Evolutionary conservation across 2,113 vertebrate genomes (phyloP).

Genomic region (Tursiops truncatus): DNA sequence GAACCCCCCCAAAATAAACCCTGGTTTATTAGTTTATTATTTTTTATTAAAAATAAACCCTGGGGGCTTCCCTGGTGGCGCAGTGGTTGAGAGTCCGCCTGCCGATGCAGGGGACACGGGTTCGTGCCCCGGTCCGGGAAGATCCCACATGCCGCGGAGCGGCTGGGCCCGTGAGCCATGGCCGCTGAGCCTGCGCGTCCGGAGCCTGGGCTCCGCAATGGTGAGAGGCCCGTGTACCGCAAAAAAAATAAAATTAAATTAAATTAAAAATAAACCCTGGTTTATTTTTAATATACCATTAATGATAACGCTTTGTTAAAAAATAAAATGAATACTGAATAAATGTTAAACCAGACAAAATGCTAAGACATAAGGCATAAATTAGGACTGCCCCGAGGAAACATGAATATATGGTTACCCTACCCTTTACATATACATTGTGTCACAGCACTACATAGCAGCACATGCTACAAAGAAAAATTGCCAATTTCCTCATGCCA

Average conservation of each 20-base stretch:
- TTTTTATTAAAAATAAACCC: too few relatives aligned
- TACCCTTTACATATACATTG: neutral
- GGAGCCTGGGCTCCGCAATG: too few relatives aligned
- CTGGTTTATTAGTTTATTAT: too few relatives aligned
- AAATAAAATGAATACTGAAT: neutral
- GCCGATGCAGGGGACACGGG: too few relatives aligned
- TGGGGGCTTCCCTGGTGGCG: too few relatives aligned
- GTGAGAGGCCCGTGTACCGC: too few relatives aligned
- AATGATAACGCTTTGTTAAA: neutral
- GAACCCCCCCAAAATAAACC: neutral
- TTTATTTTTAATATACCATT: slow-evolving; percentile 15
- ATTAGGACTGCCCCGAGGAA: neutral
- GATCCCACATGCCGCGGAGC: too few relatives aligned
- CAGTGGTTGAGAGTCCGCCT: too few relatives aligned
- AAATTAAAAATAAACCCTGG: too few relatives aligned
- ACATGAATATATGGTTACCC: neutral
- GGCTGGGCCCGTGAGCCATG: accelerated
- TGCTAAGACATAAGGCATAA: neutral
- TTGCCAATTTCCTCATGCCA: neutral
- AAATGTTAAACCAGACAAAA: slow-evolving; percentile 9
- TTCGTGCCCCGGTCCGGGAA: too few relatives aligned
- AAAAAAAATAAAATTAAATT: too few relatives aligned
- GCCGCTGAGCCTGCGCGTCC: too few relatives aligned
- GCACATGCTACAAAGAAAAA: neutral
- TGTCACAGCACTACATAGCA: neutral